A percentile compares a stretch with the other conserved stretches of the same genome.
These are phyloP conservation scores for Branchellion lobata DNA, from an alignment of 2,888 invertebrate genomes.

Conservation along the genomic window DNA sequence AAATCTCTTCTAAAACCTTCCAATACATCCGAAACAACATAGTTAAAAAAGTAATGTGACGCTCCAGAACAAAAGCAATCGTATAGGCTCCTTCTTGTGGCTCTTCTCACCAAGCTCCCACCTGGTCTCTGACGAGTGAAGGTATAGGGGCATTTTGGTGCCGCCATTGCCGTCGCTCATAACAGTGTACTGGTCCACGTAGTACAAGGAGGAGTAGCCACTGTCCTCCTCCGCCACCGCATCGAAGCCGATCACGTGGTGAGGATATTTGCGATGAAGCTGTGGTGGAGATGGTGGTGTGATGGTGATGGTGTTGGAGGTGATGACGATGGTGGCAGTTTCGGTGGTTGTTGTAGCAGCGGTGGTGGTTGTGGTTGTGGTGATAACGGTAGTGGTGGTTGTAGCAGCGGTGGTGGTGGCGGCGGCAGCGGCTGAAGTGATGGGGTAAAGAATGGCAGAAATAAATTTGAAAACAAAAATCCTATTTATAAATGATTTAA, in stretches of 20 bases:
- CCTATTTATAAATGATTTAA: too few relatives aligned
- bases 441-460: too few relatives aligned
- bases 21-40: too few relatives aligned
- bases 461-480: too few relatives aligned
- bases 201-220: constrained; percentile 50
- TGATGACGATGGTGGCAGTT: constrained; percentile 39
- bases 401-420: constrained; percentile 32
- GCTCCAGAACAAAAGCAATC: too few relatives aligned
- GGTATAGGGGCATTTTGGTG: constrained; percentile 46
- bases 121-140: constrained; percentile 52
- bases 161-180: background rate
- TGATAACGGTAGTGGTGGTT: constrained; percentile 4
- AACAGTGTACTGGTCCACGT: constrained; percentile 42
- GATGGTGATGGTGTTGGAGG: constrained; percentile 28
- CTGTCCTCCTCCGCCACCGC: constrained; percentile 51
- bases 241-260: constrained; percentile 51
- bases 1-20: too few relatives aligned
- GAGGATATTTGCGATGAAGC: constrained; percentile 48
- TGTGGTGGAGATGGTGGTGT: too few relatives aligned
- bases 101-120: too few relatives aligned
- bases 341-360: constrained; percentile 6
- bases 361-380: constrained; percentile 43
- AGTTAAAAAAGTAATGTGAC: too few relatives aligned
- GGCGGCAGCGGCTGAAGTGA: constrained; percentile 39
- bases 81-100: too few relatives aligned